Percentiles rank a stretch among this genome's conserved stretches.
These are phyloP conservation scores for Ctenopoma kingsleyae DNA, from an alignment of 2,797 vertebrate species.

Conservation along the genomic window DNA sequence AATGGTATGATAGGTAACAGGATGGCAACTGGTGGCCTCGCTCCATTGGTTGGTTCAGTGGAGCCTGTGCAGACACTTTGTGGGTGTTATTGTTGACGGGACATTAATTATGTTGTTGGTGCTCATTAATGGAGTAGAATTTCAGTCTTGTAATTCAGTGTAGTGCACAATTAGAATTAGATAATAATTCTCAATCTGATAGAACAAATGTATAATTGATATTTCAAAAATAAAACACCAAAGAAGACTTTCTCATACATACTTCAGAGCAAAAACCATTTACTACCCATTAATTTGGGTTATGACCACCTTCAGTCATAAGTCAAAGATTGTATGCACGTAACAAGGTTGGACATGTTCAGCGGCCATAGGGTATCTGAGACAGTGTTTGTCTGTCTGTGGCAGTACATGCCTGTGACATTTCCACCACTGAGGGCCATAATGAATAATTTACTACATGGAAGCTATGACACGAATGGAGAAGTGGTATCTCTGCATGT, in stretches of 20 bases:
- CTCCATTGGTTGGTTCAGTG: constrained; percentile 39
- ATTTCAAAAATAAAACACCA: constrained; percentile 16
- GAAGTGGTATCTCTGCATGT: constrained; percentile 52
- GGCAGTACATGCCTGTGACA: constrained; percentile 67
- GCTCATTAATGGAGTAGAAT: constrained; percentile 50
- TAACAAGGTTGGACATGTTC: constrained; percentile 4
- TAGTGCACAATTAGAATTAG: constrained; percentile 29
- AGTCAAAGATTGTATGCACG: not conserved
- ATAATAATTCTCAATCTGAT: constrained; percentile 39
- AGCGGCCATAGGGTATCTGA: constrained; percentile 37
- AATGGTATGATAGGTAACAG: constrained; percentile 41
- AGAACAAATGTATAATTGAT: constrained; percentile 25
- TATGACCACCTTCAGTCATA: not conserved
- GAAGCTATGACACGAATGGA: constrained; percentile 65
- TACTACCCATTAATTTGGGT: no score
- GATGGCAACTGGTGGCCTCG: constrained; percentile 23
- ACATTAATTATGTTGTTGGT: constrained; percentile 61
- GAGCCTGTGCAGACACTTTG: constrained; percentile 30
- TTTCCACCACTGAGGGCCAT: constrained; percentile 71
- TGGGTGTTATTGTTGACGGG: constrained; percentile 58
- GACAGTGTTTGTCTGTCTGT: constrained; percentile 59
- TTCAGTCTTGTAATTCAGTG: constrained; percentile 35
- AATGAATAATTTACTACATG: constrained; percentile 77
- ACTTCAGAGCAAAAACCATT: not conserved
- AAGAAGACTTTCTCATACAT: not conserved